phyloP scores from a whole-genome alignment of 1,140 invertebrate genomes.

The Lethocerus indicus region DNA sequence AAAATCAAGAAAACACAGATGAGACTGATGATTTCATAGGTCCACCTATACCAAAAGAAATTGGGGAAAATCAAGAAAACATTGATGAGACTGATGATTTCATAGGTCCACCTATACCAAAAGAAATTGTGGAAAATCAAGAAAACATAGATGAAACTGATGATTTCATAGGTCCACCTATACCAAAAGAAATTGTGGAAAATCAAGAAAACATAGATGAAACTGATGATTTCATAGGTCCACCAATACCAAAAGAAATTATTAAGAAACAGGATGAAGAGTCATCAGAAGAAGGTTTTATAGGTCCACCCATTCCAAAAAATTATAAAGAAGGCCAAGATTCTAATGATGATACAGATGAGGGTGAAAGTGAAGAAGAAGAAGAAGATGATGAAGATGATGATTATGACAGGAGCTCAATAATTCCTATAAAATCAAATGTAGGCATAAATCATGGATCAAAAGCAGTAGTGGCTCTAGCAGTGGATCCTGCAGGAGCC shows the following conservation, averaged over 20 bases:
- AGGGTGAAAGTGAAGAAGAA: constrained; percentile 19
- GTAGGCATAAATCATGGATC: constrained; percentile 68
- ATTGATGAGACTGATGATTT: constrained; percentile 4
- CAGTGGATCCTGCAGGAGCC: constrained; percentile 82
- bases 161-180: constrained; percentile 7
- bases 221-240: constrained; percentile 11
- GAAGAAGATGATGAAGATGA: constrained; percentile 34
- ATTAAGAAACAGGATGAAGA: not conserved
- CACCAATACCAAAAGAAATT: constrained; percentile 7
- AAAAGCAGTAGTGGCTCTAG: constrained; percentile 73
- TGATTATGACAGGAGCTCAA: constrained; percentile 32
- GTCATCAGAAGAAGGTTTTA: not conserved
- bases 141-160: not conserved
- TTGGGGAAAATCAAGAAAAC: too few species aligned
- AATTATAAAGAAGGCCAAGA: constrained; percentile 20
- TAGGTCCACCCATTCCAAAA: constrained; percentile 11
- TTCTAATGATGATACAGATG: constrained; percentile 22
- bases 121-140: not conserved
- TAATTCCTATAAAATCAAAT: constrained; percentile 67
- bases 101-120: constrained; percentile 8
- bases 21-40: too few species aligned
- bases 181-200: constrained; percentile 4
- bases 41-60: too few species aligned
- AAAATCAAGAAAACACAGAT: too few species aligned
- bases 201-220: not conserved